These are phyloP conservation scores for Heterohyrax brucei DNA, from an alignment of 2,797 vertebrate genomes.

Conservation along the genomic window DNA sequence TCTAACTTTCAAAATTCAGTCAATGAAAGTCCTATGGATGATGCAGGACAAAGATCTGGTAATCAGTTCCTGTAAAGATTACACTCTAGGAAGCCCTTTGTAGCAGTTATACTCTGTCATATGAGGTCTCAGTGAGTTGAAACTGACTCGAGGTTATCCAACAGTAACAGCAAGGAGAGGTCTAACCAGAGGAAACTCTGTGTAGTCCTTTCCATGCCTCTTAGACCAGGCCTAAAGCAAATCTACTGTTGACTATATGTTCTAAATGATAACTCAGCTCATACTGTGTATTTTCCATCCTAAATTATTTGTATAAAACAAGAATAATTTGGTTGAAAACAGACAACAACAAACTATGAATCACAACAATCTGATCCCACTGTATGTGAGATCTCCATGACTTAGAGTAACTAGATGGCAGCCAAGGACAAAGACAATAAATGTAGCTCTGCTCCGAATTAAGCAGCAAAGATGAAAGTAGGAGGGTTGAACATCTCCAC, in stretches of 20 bases:
- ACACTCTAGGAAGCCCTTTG: not conserved
- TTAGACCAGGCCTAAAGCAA: not conserved
- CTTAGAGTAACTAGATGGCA: not conserved
- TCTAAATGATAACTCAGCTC: not conserved
- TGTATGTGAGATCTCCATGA: no score
- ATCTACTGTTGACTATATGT: not conserved
- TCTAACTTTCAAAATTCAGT: no score
- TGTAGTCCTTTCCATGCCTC: not conserved
- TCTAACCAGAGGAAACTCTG: not conserved
- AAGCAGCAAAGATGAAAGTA: not conserved
- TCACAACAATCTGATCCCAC: not conserved
- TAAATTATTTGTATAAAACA: constrained; percentile 12
- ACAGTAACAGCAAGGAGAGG: not conserved
- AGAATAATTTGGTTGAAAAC: constrained; percentile 8
- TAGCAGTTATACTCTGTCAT: not conserved
- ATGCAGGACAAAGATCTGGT: not conserved
- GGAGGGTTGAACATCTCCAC: not conserved
- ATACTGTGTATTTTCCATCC: not conserved
- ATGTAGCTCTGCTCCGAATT: not conserved
- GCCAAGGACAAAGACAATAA: not conserved
- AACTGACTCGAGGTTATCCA: not conserved
- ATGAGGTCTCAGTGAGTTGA: not conserved
- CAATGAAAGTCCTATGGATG: not conserved
- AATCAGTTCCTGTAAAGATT: no score
- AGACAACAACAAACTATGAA: not conserved